Evolutionary conservation across 30 jellyfish, hydroid and myxozoan species (phyloP), one percentile per base, ranked within the genome.

Genomic region (Aurelia sp.): DNA sequence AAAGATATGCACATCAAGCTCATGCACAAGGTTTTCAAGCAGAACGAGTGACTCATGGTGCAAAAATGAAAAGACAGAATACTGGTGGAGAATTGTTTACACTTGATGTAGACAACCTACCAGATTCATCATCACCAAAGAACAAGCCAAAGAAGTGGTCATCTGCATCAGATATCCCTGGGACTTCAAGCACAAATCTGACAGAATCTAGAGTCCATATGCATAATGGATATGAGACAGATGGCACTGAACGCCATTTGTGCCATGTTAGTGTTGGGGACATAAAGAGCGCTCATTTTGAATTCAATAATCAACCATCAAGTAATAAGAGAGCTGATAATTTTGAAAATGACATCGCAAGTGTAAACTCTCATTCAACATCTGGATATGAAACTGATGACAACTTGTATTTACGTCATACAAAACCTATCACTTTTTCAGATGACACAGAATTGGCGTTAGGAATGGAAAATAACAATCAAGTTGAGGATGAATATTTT

Each of bases 331-430:
- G 38, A 21, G 40, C 5, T 53, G 47, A 60, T n/a, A 78, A 60
- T 7, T 58, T 41, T 18, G 92, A 82, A 70, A 53, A 58, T n/a
- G 92, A 82, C 33, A 82, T 82, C 27, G 92, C 81, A 2, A 82
- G 92, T 35, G 92, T 82, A 0, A 82, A 82, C 22, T 82, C 92
- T 12, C 86, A 82, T 59, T 82, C 92, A 53, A 82, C 92, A 57
- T 82, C 92, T 33, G 92, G 92, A 15, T 82, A 82, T 70, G 92
- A 82, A 60, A 82, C 92, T 30, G 92, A 82, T 59, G 92, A 82
- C 70, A 58, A 57, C 64, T 85, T 24, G 17, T 58, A 59, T 27
- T 21, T 82, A 38, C 60, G 12, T 24, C 41, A n/a, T 13, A 11
- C 87, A 22, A 76, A 63, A 50, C 65, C 48, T 33, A 38, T 38